Conservation (phyloP, 2,888 invertebrate species). For the Abrostola tripartita region DNA sequence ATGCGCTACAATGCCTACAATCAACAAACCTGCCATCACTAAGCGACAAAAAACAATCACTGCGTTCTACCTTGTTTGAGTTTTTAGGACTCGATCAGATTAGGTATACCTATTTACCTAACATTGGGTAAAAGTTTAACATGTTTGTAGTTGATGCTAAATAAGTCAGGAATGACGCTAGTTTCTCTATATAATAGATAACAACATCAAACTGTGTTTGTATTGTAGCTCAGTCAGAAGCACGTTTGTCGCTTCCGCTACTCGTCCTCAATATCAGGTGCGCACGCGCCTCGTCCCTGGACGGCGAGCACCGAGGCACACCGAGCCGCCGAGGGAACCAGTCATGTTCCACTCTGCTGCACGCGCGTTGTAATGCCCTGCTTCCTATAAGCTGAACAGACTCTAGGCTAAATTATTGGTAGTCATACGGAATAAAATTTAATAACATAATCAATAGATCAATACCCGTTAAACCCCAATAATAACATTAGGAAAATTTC, state of each 20-base stretch:
- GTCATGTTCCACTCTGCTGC: conserved; percentile 82
- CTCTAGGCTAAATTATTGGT: conserved; percentile 33
- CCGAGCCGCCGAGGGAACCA: conserved; percentile 73
- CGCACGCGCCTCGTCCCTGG: conserved; percentile 77
- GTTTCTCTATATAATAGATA: conserved; percentile 51
- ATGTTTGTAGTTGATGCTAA: conserved; percentile 12
- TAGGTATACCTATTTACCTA: too few species aligned
- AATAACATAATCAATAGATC: too few species aligned
- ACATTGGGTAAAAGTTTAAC: too few species aligned
- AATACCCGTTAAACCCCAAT: too few species aligned
- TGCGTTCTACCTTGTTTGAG: neutral
- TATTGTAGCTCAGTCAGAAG: conserved; percentile 63
- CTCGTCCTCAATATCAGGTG: conserved; percentile 78
- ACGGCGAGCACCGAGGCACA: conserved; percentile 43
- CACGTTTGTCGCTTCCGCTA: conserved; percentile 69
- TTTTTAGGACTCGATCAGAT: neutral
- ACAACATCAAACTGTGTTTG: conserved; percentile 55
- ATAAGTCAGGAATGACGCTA: conserved; percentile 44
- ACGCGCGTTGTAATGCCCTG: conserved; percentile 72
- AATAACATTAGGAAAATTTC: too few species aligned
- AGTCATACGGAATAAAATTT: conserved; percentile 40
- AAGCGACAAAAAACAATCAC: neutral
- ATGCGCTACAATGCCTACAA: conserved; percentile 4
- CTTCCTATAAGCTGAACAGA: conserved; percentile 62
- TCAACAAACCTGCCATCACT: conserved; percentile 10